phyloP scores from a whole-genome alignment of 2,888 invertebrate genomes.

The Vesta saturnalis region DNA sequence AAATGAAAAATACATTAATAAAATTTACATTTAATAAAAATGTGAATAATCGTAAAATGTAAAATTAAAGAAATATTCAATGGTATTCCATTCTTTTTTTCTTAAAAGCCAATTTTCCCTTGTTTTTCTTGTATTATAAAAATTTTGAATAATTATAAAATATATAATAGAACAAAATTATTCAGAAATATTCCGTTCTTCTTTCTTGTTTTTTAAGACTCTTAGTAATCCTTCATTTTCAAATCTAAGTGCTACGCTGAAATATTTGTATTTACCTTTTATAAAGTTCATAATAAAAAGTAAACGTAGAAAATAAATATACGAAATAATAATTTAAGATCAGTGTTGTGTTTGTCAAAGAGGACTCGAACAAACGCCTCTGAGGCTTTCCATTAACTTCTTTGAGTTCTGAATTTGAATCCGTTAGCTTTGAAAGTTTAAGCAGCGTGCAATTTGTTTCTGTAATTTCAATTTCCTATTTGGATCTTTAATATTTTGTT shows the following conservation, averaged over 20 bases:
- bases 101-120: too few species aligned
- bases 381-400: constrained; percentile 69
- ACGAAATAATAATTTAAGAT: constrained; percentile 56
- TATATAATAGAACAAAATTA: too few species aligned
- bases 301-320: constrained; percentile 54
- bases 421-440: constrained; percentile 41
- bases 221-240: constrained; percentile 11
- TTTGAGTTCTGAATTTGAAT: constrained; percentile 47
- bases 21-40: too few species aligned
- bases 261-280: constrained; percentile 39
- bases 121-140: too few species aligned
- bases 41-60: too few species aligned
- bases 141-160: too few species aligned
- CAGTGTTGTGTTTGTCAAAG: constrained; percentile 55
- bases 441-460: constrained; percentile 49
- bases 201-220: constrained; percentile 7
- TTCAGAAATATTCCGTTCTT: too few species aligned
- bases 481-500: constrained; percentile 36
- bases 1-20: too few species aligned
- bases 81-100: too few species aligned
- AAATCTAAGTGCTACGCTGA: constrained; percentile 26
- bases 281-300: constrained; percentile 50
- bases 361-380: constrained; percentile 67
- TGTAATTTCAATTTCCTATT: constrained; percentile 49
- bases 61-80: too few species aligned